Base-by-base conservation (phyloP, 2,113 vertebrate genomes). In the Pardalotus punctatus region DNA sequence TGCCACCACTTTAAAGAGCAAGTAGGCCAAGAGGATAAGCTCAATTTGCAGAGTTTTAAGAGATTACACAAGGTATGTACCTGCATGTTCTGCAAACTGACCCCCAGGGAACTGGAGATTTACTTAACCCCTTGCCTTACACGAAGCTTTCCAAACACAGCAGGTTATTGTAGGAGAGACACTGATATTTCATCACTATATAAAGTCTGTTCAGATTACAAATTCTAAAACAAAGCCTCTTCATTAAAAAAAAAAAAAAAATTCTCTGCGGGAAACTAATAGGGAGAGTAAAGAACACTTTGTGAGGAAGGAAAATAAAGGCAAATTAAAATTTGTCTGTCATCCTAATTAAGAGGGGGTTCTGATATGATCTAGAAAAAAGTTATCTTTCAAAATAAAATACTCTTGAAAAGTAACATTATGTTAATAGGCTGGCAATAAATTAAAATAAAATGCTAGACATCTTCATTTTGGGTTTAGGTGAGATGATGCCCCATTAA, bases 241-340 rank as follows among this genome's bases (percentile, higher is more conserved):
- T 73, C 17, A 92, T 88, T 94, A 95, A 96, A 96, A 95, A 64
- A 96, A 96, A 94, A 96, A 95, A 94, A 94, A 84, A 95, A 97
- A 95, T 61, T 94, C 90, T 95, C 91, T 53, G 95, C 96, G 89
- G 94, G 69, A 96, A 92, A 71, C 90, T 94, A 96, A 94, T 90
- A 93, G 80, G 71, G 84, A 95, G 79, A 95, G 79, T 93, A 91
- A 94, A 95, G 78, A 97, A 91, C 82, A 83, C 42, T 94, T 97
- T 50, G 54, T 88, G 83, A 90, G 47, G 80, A 93, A 70, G 77
- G n/a, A 91, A 94, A 91, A 84, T 66, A 62, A 89, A 89, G 40
- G n/a, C 27, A 97, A 95, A 54, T 29, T 81, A 73, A 33, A 83
- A 95, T 95, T 95, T 96, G 40, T 94, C 64, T 96, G 79, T 43